A percentile compares a stretch with the other conserved stretches of the same genome.
Evolutionary conservation across 2,797 vertebrate genomes (phyloP).

Genomic region (Capromys pilorides): DNA sequence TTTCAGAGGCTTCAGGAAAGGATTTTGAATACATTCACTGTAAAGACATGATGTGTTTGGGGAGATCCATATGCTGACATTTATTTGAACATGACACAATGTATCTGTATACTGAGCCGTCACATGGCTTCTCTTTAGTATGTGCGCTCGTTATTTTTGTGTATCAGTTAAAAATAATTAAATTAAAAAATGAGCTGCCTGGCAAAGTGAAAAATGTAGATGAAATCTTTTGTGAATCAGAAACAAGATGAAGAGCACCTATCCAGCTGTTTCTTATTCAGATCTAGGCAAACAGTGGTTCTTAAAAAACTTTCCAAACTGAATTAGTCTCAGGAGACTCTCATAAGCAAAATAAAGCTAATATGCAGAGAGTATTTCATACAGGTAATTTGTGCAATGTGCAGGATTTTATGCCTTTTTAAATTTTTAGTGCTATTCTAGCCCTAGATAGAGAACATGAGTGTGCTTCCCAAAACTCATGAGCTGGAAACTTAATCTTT

Average conservation of each 20-base stretch:
- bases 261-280: background rate
- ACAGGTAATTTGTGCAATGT: background rate
- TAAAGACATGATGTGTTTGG: background rate
- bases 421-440: background rate
- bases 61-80: background rate
- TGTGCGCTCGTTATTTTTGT: background rate
- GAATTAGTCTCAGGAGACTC: background rate
- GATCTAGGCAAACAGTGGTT: background rate
- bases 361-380: background rate
- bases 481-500: background rate
- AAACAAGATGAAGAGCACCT: background rate
- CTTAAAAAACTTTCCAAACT: background rate
- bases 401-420: background rate
- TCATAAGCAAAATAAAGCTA: background rate
- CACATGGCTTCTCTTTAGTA: background rate
- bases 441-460: background rate
- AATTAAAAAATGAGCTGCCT: constrained; percentile 50
- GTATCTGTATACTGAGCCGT: background rate
- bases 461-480: background rate
- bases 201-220: background rate
- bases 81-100: background rate
- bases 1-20: background rate
- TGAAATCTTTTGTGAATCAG: background rate
- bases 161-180: background rate
- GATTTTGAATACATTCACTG: background rate